These are phyloP conservation scores for Halcyon chelicuti DNA, from an alignment of 2,797 vertebrate species.

Conservation along the genomic window DNA sequence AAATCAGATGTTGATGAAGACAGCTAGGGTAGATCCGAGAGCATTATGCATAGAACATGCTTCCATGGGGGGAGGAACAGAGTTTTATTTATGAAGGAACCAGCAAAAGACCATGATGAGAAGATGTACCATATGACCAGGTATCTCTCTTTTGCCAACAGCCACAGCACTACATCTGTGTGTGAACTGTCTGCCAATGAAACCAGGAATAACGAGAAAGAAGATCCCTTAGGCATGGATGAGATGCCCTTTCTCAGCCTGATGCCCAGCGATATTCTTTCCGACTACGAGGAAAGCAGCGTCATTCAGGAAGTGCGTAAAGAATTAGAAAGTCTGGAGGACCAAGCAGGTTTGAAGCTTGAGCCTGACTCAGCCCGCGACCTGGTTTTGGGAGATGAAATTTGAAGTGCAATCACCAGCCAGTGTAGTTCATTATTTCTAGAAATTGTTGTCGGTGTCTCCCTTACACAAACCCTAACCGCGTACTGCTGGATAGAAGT, in stretches of 20 bases:
- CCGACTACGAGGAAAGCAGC: slow-evolving; percentile 54
- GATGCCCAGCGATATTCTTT: slow-evolving; percentile 44
- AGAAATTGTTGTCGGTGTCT: slow-evolving; percentile 10
- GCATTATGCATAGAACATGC: background rate
- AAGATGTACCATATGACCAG: background rate
- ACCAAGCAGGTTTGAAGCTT: slow-evolving; percentile 22
- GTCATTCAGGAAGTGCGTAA: slow-evolving; percentile 67
- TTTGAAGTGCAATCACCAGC: slow-evolving; percentile 46
- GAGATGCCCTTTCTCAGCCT: slow-evolving; percentile 56
- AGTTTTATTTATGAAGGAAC: background rate
- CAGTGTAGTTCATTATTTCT: background rate
- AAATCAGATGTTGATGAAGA: background rate
- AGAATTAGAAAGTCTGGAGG: slow-evolving; percentile 72
- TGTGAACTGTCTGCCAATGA: slow-evolving; percentile 66
- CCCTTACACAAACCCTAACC: slow-evolving; percentile 12
- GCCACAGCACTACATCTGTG: slow-evolving; percentile 65
- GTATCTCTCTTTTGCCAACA: slow-evolving; percentile 13
- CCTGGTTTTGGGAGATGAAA: slow-evolving; percentile 63
- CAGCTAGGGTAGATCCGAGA: background rate
- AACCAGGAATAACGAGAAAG: background rate
- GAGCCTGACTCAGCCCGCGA: slow-evolving; percentile 33
- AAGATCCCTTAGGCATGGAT: background rate
- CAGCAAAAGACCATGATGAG: background rate
- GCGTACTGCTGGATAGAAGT: slow-evolving; percentile 58
- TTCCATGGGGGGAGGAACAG: background rate